Evolutionary conservation across 2,888 invertebrate genomes (phyloP).

Genomic region (Oxystoma pomonae): DNA sequence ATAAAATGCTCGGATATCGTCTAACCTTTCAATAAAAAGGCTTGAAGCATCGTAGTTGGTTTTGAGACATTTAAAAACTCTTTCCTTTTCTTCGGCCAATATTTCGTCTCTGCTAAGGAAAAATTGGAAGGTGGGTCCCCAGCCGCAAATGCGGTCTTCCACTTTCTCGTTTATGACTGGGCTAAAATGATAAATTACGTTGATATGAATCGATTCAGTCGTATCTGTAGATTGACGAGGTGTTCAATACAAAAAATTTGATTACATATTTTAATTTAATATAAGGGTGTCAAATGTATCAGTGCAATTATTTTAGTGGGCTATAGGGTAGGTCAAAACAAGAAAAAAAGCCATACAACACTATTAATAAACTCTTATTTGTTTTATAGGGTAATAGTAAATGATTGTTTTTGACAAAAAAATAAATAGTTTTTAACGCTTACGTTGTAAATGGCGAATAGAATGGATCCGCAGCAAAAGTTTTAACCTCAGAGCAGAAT

Average conservation of each 20-base stretch:
- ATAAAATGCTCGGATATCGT: conserved; percentile 62
- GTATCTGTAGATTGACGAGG: too few relatives aligned
- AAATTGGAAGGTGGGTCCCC: conserved; percentile 66
- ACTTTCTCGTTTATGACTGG: conserved; percentile 80
- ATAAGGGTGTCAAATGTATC: too few relatives aligned
- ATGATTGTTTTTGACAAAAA: too few relatives aligned
- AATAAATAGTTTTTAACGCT: too few relatives aligned
- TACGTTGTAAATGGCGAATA: conserved; percentile 72
- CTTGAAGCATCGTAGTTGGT: conserved; percentile 60
- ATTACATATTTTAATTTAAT: too few relatives aligned
- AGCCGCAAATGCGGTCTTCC: conserved; percentile 71
- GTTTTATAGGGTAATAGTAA: too few relatives aligned
- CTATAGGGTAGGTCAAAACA: too few relatives aligned
- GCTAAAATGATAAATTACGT: conserved; percentile 43
- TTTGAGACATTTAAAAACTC: conserved; percentile 56
- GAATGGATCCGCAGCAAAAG: conserved; percentile 65
- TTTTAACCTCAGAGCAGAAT: conserved; percentile 62
- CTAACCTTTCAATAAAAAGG: conserved; percentile 63
- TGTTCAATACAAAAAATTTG: too few relatives aligned
- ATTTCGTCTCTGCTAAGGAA: conserved; percentile 65
- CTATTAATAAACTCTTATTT: too few relatives aligned
- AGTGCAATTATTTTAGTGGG: too few relatives aligned
- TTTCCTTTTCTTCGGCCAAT: conserved; percentile 52
- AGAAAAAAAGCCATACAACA: too few relatives aligned
- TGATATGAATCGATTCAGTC: too few relatives aligned